These are phyloP conservation scores for Hexactinellida sp. DNA, from an alignment of 37 sponge, comb jelly and placozoan species.

Conservation along the genomic window DNA sequence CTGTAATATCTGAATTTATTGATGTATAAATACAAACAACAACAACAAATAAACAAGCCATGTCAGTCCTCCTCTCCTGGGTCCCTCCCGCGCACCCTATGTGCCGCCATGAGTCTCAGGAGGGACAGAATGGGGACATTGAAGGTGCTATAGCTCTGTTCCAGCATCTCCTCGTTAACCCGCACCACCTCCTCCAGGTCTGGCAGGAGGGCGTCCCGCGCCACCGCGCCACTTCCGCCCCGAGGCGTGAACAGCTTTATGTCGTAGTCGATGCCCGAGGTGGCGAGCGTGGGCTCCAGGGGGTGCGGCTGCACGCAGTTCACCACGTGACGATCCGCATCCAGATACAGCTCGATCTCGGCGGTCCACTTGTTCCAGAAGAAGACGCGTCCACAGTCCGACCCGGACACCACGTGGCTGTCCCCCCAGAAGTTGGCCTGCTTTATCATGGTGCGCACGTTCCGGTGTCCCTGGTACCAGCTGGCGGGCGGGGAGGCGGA, in stretches of 20 bases:
- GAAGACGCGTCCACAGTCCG: slow-evolving; percentile 81
- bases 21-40: background rate
- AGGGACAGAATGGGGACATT: slow-evolving; percentile 52
- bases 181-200: slow-evolving; percentile 30
- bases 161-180: slow-evolving; percentile 59
- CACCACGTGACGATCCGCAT: slow-evolving; percentile 69
- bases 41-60: background rate
- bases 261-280: slow-evolving; percentile 80
- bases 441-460: slow-evolving; percentile 79
- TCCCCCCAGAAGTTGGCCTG: slow-evolving; percentile 76
- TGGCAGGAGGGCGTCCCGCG: background rate
- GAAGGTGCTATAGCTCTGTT: slow-evolving; percentile 54
- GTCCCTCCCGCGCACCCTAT: background rate
- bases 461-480: slow-evolving; percentile 66
- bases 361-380: slow-evolving; percentile 82
- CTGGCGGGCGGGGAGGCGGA: background rate
- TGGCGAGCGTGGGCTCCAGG: slow-evolving; percentile 39
- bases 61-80: background rate
- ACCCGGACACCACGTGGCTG: slow-evolving; percentile 64
- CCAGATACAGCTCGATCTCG: slow-evolving; percentile 47
- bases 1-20: background rate
- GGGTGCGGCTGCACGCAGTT: slow-evolving; percentile 96
- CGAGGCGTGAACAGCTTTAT: slow-evolving; percentile 69
- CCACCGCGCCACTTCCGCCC: background rate
- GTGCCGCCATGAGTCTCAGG: slow-evolving; percentile 25